phyloP scores from a whole-genome alignment of 2,113 vertebrate genomes.

The Petrocephalus zakoni region DNA sequence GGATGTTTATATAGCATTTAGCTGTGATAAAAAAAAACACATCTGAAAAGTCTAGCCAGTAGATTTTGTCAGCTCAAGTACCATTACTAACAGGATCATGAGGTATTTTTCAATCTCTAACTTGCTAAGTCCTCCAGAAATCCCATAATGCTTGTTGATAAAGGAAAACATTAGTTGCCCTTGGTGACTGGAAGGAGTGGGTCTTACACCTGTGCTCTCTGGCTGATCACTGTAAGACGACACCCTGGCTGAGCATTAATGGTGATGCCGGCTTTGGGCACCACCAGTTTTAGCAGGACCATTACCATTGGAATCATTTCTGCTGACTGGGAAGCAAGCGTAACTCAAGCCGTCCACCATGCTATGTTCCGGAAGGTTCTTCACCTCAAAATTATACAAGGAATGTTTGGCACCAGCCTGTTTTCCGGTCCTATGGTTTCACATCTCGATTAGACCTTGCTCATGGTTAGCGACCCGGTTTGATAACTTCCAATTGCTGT shows the following conservation, averaged over 20 bases:
- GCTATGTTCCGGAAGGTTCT: conserved; percentile 20
- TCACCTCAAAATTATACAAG: conserved; percentile 21
- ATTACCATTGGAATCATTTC: background rate
- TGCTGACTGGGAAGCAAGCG: background rate
- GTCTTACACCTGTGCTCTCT: background rate
- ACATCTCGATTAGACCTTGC: conserved; percentile 19
- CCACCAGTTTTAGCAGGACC: conserved; percentile 16
- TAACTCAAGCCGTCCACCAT: conserved; percentile 19
- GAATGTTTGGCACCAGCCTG: background rate
- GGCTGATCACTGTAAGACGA: background rate
- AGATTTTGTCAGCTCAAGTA: background rate
- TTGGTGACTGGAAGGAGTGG: background rate
- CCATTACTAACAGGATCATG: background rate
- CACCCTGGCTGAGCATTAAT: background rate
- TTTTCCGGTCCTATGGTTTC: conserved; percentile 24
- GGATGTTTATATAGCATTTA: background rate
- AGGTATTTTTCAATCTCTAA: background rate
- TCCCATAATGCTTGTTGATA: background rate
- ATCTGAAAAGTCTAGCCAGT: background rate
- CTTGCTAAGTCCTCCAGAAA: background rate
- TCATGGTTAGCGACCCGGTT: conserved; percentile 20
- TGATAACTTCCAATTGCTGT: background rate
- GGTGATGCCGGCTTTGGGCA: background rate
- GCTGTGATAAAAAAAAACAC: background rate
- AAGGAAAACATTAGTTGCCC: background rate